Evolutionary conservation across 2,113 vertebrate genomes (phyloP), one percentile per base, ranked within the genome.

Genomic region (Polypterus senegalus): DNA sequence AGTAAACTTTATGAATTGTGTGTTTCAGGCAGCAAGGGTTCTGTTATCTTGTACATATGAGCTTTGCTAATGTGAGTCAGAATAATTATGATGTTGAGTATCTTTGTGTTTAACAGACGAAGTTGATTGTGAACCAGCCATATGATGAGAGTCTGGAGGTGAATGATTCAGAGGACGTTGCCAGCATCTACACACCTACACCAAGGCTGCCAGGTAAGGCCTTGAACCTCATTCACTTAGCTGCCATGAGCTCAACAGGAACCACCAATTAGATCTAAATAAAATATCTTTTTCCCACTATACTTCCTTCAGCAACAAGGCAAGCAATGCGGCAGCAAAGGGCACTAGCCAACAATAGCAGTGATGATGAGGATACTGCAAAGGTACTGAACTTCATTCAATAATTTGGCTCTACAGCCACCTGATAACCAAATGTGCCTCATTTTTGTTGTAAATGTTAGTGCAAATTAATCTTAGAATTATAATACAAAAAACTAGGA

Each of bases 71-170:
- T 27, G 27, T 27, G 27, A 27, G 27, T 27, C 27, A 27, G 2
- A 27, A 27, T 27, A 27, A 27, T 27, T 27, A 27, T 27, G 27
- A 27, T 27, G 27, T 27, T 27, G 27, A 27, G 27, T 27, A 27
- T 27, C 27, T 27, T 27, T 9, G 49, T 51, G 49, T 51, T 51
- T 9, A 51, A 9, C 6, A 89, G 84, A 73, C 76, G 62, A 74
- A 73, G 49, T 70, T 89, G 54, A 72, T 91, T 11, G 77, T 81
- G 61, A 92, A 93, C 76, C 91, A 91, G 73, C 88, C 82, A 0
- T 96, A 91, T 61, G 93, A 94, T 78, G 93, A 95, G 73, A 91
- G 87, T 55, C 75, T 94, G 74, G 93, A 96, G 7, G 79, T 92
- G n/a, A 69, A 70, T 4, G 91, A 92, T 68, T 63, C 83, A 0